Evolutionary conservation across 2,797 vertebrate genomes (phyloP).

Genomic region (Hoplostethus mediterraneus): DNA sequence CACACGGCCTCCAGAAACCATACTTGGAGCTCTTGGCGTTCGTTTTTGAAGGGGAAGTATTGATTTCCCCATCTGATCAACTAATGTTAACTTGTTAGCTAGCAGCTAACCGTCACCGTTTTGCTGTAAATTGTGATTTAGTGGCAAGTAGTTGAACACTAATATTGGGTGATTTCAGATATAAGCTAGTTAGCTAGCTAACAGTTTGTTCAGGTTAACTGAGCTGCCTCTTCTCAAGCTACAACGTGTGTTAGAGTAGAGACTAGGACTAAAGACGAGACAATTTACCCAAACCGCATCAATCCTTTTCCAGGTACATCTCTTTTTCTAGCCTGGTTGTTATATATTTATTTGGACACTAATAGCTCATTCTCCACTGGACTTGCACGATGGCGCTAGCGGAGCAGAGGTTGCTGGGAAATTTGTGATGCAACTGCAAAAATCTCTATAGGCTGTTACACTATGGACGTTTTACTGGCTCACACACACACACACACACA

Average conservation of each 20-base stretch:
- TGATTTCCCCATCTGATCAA: too few relatives aligned
- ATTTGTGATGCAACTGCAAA: slow-evolving; percentile 8
- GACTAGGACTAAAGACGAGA: too few relatives aligned
- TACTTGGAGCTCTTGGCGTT: too few relatives aligned
- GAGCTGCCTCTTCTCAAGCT: too few relatives aligned
- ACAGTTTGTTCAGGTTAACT: too few relatives aligned
- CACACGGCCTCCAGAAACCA: too few relatives aligned
- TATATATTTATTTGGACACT: slow-evolving; percentile 20
- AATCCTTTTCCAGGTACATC: slow-evolving; percentile 13
- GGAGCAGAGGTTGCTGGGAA: slow-evolving; percentile 18
- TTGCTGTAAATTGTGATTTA: neutral
- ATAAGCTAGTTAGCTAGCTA: too few relatives aligned
- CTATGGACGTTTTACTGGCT: neutral
- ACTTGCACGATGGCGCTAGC: slow-evolving; percentile 4
- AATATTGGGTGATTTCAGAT: too few relatives aligned
- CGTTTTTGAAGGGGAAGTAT: too few relatives aligned
- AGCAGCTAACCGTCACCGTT: slow-evolving; percentile 14
- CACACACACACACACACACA: neutral
- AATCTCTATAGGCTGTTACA: neutral
- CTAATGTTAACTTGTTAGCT: too few relatives aligned
- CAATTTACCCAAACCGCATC: slow-evolving; percentile 1
- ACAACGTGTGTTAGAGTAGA: too few relatives aligned
- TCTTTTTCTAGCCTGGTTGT: slow-evolving; percentile 18
- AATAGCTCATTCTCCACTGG: neutral
- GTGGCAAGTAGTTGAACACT: too few relatives aligned